Percentiles rank a stretch among this genome's conserved stretches.
These are phyloP conservation scores for Phania funesta DNA, from an alignment of 2,888 invertebrate genomes.

Conservation along the genomic window DNA sequence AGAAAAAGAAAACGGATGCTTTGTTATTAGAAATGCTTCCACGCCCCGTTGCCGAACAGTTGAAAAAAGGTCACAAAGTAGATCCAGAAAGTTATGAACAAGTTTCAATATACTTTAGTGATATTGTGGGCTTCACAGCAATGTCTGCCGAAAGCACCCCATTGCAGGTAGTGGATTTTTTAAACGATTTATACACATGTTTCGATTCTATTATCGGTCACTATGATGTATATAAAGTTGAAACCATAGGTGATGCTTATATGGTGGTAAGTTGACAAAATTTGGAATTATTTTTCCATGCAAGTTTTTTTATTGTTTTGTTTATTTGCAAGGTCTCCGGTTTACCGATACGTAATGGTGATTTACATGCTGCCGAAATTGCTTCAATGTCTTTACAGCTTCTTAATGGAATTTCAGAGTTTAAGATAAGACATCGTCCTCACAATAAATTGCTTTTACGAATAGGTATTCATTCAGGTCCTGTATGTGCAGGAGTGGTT, in stretches of 20 bases:
- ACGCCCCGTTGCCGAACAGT: conserved; percentile 93
- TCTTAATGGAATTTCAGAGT: conserved; percentile 90
- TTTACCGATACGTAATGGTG: conserved; percentile 92
- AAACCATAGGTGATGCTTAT: conserved; percentile 95
- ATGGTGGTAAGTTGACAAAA: conserved; percentile 86
- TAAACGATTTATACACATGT: conserved; percentile 96
- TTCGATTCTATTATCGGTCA: conserved; percentile 96
- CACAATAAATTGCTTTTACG: conserved; percentile 90
- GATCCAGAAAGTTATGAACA: conserved; percentile 94
- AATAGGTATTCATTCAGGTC: conserved; percentile 95
- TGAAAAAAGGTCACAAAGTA: conserved; percentile 93
- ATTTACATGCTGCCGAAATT: conserved; percentile 94
- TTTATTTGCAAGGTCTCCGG: conserved; percentile 86
- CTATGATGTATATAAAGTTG: conserved; percentile 96
- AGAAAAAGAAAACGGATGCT: conserved; percentile 97
- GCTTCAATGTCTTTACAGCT: conserved; percentile 95
- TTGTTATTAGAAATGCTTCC: conserved; percentile 93
- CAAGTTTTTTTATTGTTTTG: not conserved
- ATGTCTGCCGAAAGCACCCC: conserved; percentile 96
- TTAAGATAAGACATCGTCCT: conserved; percentile 93
- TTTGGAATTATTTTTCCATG: not conserved
- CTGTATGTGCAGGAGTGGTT: conserved; percentile 95
- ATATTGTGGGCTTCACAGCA: conserved; percentile 95
- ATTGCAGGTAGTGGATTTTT: conserved; percentile 93
- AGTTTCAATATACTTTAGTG: conserved; percentile 94